Percentiles rank a stretch among this genome's conserved stretches.
phyloP scores from a whole-genome alignment of 2,888 invertebrate species.

The Callyntrura sp. region DNA sequence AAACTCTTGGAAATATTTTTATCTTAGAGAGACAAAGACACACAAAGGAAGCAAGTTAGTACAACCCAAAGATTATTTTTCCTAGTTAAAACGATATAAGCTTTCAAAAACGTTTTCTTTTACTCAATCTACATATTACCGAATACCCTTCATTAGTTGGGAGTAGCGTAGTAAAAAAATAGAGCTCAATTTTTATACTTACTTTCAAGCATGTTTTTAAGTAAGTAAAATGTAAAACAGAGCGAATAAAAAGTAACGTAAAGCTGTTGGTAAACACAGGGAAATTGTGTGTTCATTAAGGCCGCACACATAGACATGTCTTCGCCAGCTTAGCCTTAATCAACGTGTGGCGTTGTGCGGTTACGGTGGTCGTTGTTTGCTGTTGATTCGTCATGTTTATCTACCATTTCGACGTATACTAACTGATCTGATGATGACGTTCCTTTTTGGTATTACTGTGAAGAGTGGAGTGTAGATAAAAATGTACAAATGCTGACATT shows the following conservation, averaged over 20 bases:
- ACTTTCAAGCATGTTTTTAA: constrained; percentile 52
- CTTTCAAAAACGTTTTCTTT: not conserved
- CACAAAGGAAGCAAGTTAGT: constrained; percentile 27
- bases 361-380: constrained; percentile 5
- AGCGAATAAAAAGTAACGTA: constrained; percentile 54
- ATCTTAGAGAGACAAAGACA: constrained; percentile 3
- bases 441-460: not conserved
- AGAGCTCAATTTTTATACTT: constrained; percentile 41
- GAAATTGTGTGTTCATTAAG: constrained; percentile 79
- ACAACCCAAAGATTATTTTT: constrained; percentile 40
- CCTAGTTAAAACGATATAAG: not conserved
- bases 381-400: constrained; percentile 31
- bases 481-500: too few species aligned
- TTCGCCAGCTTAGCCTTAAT: constrained; percentile 74
- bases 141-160: constrained; percentile 60
- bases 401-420: not conserved
- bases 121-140: constrained; percentile 68
- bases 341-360: constrained; percentile 57
- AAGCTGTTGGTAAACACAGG: constrained; percentile 60
- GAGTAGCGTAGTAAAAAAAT: constrained; percentile 26
- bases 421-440: constrained; percentile 49
- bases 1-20: not conserved
- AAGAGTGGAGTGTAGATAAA: too few species aligned
- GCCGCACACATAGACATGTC: constrained; percentile 81
- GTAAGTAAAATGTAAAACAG: constrained; percentile 24